These are phyloP conservation scores for Cephus cinctus DNA, from an alignment of 1,140 invertebrate genomes.

Conservation along the genomic window DNA sequence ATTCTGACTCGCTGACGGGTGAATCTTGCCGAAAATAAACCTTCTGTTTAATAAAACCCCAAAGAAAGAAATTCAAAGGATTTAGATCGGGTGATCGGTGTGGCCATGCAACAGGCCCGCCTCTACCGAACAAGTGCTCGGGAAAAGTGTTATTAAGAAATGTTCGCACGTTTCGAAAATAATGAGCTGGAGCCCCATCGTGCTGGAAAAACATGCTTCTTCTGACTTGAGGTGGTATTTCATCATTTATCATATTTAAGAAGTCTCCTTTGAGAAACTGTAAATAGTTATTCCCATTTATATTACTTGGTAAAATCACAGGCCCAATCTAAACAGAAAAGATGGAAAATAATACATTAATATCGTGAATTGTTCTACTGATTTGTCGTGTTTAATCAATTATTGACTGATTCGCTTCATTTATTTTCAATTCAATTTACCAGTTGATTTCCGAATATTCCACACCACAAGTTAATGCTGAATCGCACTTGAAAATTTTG, in stretches of 20 bases:
- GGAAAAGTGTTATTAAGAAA: background rate
- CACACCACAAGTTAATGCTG: too few relatives aligned
- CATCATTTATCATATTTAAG: background rate
- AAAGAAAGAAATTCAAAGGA: constrained; percentile 1
- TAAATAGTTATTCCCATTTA: background rate
- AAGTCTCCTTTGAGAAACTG: background rate
- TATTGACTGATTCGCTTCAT: too few relatives aligned
- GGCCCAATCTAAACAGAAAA: constrained; percentile 8
- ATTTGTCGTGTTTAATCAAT: too few relatives aligned
- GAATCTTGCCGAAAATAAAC: too few relatives aligned
- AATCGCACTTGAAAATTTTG: too few relatives aligned
- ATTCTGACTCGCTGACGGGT: too few relatives aligned
- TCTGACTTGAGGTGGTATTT: background rate
- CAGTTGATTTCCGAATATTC: too few relatives aligned
- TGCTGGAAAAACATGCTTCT: background rate
- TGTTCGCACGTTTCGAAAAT: background rate
- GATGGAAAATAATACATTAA: too few relatives aligned
- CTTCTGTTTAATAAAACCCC: background rate
- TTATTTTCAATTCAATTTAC: too few relatives aligned
- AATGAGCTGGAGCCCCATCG: constrained; percentile 3
- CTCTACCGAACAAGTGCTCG: background rate
- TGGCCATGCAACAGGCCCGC: background rate
- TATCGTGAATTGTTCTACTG: too few relatives aligned
- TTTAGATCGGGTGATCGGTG: too few relatives aligned
- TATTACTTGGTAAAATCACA: background rate